These are phyloP conservation scores for honey bee (Apis mellifera) DNA, from an alignment of 1,140 invertebrate genomes.

Conservation along the genomic window DNA sequence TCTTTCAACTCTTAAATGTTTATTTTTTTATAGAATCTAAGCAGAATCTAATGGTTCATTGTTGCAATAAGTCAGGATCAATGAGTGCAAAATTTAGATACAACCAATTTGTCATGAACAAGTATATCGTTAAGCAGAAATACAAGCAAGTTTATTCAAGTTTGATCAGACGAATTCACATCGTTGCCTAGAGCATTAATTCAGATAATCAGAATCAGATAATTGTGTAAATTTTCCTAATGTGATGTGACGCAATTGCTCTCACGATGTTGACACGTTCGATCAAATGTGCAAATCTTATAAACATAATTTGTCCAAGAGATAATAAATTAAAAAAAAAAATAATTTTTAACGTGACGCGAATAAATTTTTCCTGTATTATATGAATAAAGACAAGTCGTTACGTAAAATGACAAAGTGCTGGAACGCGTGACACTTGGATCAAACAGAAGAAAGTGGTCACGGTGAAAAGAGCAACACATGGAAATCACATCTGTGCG, in stretches of 20 bases:
- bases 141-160: conserved; percentile 36
- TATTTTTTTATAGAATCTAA: neutral
- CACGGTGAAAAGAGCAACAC: conserved; percentile 11
- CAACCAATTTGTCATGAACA: conserved; percentile 34
- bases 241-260: conserved; percentile 11
- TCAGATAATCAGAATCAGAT: conserved; percentile 14
- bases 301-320: no score
- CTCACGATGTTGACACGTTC: neutral
- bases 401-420: neutral
- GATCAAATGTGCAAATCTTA: neutral
- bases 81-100: conserved; percentile 8
- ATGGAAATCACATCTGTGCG: neutral
- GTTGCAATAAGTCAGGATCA: conserved; percentile 11
- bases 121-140: conserved; percentile 23
- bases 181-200: conserved; percentile 13
- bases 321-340: neutral
- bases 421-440: neutral
- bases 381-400: no score
- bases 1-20: neutral
- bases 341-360: no score
- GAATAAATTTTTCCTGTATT: no score
- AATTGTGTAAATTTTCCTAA: conserved; percentile 22
- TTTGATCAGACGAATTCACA: conserved; percentile 29
- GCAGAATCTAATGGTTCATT: neutral
- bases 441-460: conserved; percentile 32